Conservation (phyloP, 2,888 invertebrate genomes). For the Mechanitis mazaeus region DNA sequence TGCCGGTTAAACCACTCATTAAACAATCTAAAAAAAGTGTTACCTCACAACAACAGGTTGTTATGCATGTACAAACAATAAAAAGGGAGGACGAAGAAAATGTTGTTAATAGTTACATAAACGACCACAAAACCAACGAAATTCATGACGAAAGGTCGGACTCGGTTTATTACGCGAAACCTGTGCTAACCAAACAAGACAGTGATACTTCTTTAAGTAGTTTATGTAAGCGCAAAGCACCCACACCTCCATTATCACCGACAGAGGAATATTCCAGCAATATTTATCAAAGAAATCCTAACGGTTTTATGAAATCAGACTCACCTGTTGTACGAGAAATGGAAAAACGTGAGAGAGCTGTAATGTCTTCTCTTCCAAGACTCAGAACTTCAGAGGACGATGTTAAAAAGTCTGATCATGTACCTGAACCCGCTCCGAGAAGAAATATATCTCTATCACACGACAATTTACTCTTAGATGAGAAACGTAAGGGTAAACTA, state of each 20-base stretch:
- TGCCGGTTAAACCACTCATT: slow-evolving; percentile 76
- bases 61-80: slow-evolving; percentile 72
- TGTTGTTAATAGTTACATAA: slow-evolving; percentile 42
- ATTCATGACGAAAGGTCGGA: slow-evolving; percentile 61
- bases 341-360: slow-evolving; percentile 83
- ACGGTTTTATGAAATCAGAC: slow-evolving; percentile 76
- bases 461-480: slow-evolving; percentile 79
- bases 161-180: slow-evolving; percentile 65
- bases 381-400: slow-evolving; percentile 55
- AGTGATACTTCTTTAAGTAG: slow-evolving; percentile 74
- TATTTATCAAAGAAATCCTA: slow-evolving; percentile 79
- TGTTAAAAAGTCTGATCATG: slow-evolving; percentile 46
- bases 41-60: slow-evolving; percentile 59
- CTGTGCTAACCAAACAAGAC: slow-evolving; percentile 74
- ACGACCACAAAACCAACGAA: slow-evolving; percentile 62
- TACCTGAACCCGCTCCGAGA: slow-evolving; percentile 82
- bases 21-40: slow-evolving; percentile 67
- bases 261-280: slow-evolving; percentile 69
- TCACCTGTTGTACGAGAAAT: slow-evolving; percentile 84
- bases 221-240: slow-evolving; percentile 84
- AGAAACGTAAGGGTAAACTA: slow-evolving; percentile 81
- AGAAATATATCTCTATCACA: slow-evolving; percentile 84
- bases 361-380: slow-evolving; percentile 47
- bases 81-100: slow-evolving; percentile 57
- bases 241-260: slow-evolving; percentile 81